Conservation (phyloP, 1,140 invertebrate species). For the Drosophila ananassae region DNA sequence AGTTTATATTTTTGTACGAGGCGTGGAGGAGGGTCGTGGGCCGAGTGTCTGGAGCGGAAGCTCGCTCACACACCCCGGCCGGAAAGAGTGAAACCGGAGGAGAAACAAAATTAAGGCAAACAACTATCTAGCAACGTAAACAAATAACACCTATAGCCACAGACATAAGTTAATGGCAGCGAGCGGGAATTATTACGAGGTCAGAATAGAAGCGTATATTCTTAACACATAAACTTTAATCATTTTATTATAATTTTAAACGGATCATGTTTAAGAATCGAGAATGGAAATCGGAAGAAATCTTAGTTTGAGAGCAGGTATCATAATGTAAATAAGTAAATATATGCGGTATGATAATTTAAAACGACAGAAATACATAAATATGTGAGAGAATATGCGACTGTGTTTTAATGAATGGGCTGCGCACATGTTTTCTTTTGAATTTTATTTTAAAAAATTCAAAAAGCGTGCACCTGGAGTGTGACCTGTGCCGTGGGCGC, state of each 20-base stretch:
- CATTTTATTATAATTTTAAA: conserved; percentile 48
- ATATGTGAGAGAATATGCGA: conserved; percentile 26
- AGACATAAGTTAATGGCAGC: conserved; percentile 15
- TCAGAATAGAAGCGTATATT: conserved; percentile 1
- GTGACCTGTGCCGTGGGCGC: too few relatives aligned
- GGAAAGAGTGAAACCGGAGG: conserved; percentile 2
- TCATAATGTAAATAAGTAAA: conserved; percentile 62
- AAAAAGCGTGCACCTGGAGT: too few relatives aligned
- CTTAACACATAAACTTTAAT: conserved; percentile 13
- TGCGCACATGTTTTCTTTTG: too few relatives aligned
- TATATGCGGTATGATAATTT: conserved; percentile 57
- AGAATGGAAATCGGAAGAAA: conserved; percentile 34
- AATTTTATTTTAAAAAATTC: too few relatives aligned
- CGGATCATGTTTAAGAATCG: conserved; percentile 3
- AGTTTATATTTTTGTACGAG: too few relatives aligned
- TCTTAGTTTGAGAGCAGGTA: conserved; percentile 34
- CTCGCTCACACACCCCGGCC: too few relatives aligned
- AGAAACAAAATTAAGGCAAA: conserved; percentile 25
- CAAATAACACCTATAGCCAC: conserved; percentile 43
- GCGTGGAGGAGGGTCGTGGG: too few relatives aligned
- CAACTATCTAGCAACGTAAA: conserved; percentile 53
- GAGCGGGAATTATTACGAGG: background rate
- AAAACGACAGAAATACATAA: conserved; percentile 25
- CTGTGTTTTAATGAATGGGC: background rate
- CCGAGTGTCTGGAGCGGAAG: too few relatives aligned